These are phyloP conservation scores for Chironomus striatipennis DNA, from an alignment of 1,140 invertebrate species.

Conservation along the genomic window DNA sequence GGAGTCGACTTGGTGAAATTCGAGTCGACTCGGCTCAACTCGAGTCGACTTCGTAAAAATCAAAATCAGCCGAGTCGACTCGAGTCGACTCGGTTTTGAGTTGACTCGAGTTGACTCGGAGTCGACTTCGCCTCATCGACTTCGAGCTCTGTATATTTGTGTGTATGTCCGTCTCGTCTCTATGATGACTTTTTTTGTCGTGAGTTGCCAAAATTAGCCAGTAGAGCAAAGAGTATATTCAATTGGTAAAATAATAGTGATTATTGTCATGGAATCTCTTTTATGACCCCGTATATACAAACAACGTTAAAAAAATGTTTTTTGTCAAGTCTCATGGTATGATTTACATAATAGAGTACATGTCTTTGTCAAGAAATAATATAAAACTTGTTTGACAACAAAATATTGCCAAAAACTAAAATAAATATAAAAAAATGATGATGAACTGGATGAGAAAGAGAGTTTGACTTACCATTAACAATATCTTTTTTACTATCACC, in stretches of 20 bases:
- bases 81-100: too few relatives aligned
- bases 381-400: not conserved
- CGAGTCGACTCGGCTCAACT: too few relatives aligned
- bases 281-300: not conserved
- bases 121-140: too few relatives aligned
- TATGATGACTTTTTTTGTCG: not conserved
- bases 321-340: not conserved
- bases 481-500: conserved; percentile 35
- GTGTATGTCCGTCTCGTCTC: not conserved
- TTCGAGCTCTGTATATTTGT: too few relatives aligned
- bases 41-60: too few relatives aligned
- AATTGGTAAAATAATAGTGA: not conserved
- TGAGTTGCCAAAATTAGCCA: not conserved
- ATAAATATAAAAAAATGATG: not conserved
- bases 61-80: too few relatives aligned
- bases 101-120: too few relatives aligned
- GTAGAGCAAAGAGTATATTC: not conserved
- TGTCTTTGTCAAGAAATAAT: not conserved
- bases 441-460: not conserved
- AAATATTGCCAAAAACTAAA: not conserved
- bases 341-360: conserved; percentile 10
- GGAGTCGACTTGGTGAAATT: too few relatives aligned
- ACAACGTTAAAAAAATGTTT: not conserved
- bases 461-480: conserved; percentile 17
- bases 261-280: not conserved